A percentile compares a stretch with the other conserved stretches of the same genome.
phyloP scores from a whole-genome alignment of 2,113 vertebrate species.

The Ammodytes marinus region DNA sequence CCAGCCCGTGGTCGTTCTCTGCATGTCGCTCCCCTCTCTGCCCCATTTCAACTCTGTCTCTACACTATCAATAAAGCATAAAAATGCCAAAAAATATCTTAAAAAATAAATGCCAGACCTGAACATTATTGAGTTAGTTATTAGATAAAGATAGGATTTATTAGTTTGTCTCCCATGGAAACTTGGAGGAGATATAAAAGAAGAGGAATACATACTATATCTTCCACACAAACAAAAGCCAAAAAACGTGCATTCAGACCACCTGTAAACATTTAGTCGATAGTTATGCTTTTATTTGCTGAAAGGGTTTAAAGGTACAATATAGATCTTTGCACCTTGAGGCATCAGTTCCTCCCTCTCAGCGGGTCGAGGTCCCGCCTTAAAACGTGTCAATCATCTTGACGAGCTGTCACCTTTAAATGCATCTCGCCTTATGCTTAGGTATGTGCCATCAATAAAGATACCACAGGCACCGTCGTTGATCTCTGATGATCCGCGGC shows the following conservation, averaged over 20 bases:
- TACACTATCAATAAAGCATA: too few relatives aligned
- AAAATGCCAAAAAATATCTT: too few relatives aligned
- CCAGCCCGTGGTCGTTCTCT: too few relatives aligned
- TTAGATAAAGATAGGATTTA: constrained; percentile 13
- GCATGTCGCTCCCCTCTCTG: too few relatives aligned
- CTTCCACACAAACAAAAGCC: not conserved
- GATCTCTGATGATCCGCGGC: constrained; percentile 19
- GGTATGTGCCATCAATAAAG: constrained; percentile 54
- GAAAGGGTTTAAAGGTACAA: not conserved
- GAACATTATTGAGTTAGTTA: constrained; percentile 39
- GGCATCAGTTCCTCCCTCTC: constrained; percentile 11
- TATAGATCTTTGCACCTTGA: constrained; percentile 34
- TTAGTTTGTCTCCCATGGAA: constrained; percentile 13
- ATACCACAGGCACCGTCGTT: constrained; percentile 15
- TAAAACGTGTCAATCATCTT: constrained; percentile 48
- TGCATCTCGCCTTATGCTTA: constrained; percentile 44
- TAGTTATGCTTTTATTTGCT: constrained; percentile 7
- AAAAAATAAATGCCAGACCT: constrained; percentile 17
- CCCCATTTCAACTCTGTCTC: too few relatives aligned
- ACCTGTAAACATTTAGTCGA: not conserved
- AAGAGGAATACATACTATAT: not conserved
- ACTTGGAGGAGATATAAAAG: not conserved
- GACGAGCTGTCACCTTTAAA: constrained; percentile 43
- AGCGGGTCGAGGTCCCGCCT: constrained; percentile 37
- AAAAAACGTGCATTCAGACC: not conserved